These are phyloP conservation scores for Propithecus deckenii DNA, from an alignment of 2,797 vertebrate genomes.

Conservation along the genomic window DNA sequence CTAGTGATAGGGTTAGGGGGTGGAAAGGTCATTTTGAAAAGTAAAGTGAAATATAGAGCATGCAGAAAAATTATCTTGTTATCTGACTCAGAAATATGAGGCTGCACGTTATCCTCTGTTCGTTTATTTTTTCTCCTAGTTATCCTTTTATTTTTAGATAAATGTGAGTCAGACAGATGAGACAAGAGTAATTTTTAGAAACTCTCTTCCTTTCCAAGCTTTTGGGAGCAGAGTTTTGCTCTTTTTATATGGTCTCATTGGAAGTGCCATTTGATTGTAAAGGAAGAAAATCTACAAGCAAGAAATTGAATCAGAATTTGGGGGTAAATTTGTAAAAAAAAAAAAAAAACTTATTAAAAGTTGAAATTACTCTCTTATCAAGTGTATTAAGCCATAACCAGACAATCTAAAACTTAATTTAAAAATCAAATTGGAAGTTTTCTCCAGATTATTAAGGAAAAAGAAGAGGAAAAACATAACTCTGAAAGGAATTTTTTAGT, in stretches of 20 bases:
- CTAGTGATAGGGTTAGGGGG: constrained; percentile 52
- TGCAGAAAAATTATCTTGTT: constrained; percentile 63
- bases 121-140: constrained; percentile 64
- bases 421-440: not conserved
- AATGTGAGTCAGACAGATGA: constrained; percentile 73
- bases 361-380: not conserved
- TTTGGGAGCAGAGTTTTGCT: constrained; percentile 48
- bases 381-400: not conserved
- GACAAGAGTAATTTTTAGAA: constrained; percentile 73
- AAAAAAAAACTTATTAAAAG: not conserved
- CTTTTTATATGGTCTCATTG: constrained; percentile 12
- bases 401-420: not conserved
- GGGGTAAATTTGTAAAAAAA: not conserved
- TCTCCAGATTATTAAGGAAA: not conserved
- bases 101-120: constrained; percentile 59
- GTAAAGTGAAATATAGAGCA: constrained; percentile 72
- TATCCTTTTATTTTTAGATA: constrained; percentile 74
- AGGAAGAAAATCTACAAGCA: constrained; percentile 40
- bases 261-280: constrained; percentile 36
- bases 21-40: constrained; percentile 62
- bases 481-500: not conserved
- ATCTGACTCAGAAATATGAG: constrained; percentile 65
- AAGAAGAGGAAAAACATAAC: not conserved
- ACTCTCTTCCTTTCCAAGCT: not conserved
- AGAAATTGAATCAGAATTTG: not conserved